These are phyloP conservation scores for Diadumene lineata DNA, from an alignment of 92 coral and sea anemone species.

Conservation along the genomic window DNA sequence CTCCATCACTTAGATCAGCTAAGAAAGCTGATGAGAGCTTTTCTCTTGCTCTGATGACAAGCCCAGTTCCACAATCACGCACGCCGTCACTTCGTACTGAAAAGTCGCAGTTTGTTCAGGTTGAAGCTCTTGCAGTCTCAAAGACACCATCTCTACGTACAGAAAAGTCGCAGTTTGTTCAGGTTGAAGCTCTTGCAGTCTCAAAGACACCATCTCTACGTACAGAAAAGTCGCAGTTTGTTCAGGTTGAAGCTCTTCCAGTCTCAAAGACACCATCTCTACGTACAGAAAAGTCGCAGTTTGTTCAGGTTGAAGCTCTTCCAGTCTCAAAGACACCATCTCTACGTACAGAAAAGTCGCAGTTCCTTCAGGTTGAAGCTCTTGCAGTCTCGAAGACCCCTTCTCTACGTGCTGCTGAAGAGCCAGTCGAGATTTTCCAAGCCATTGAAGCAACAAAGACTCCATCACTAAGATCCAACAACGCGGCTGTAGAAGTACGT, in stretches of 20 bases:
- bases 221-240: slow-evolving; percentile 13
- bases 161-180: slow-evolving; percentile 26
- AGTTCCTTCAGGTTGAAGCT: slow-evolving; percentile 18
- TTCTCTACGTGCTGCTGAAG: slow-evolving; percentile 57
- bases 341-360: slow-evolving; percentile 18
- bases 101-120: slow-evolving; percentile 22
- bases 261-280: slow-evolving; percentile 65
- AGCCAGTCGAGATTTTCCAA: slow-evolving; percentile 41
- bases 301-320: slow-evolving; percentile 47
- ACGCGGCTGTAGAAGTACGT: slow-evolving; percentile 42
- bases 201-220: slow-evolving; percentile 28
- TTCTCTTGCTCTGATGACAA: slow-evolving; percentile 6
- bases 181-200: slow-evolving; percentile 54
- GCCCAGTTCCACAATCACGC: slow-evolving; percentile 8
- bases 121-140: slow-evolving; percentile 7
- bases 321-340: slow-evolving; percentile 37
- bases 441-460: slow-evolving; percentile 46
- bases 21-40: slow-evolving; percentile 34
- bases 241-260: slow-evolving; percentile 8
- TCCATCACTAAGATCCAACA: slow-evolving; percentile 21
- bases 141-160: slow-evolving; percentile 70
- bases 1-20: slow-evolving; percentile 70
- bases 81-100: slow-evolving; percentile 25
- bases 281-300: slow-evolving; percentile 34
- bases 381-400: slow-evolving; percentile 48